Conservation (phyloP, 2,113 vertebrate genomes). For the Pleuronectes platessa region DNA sequence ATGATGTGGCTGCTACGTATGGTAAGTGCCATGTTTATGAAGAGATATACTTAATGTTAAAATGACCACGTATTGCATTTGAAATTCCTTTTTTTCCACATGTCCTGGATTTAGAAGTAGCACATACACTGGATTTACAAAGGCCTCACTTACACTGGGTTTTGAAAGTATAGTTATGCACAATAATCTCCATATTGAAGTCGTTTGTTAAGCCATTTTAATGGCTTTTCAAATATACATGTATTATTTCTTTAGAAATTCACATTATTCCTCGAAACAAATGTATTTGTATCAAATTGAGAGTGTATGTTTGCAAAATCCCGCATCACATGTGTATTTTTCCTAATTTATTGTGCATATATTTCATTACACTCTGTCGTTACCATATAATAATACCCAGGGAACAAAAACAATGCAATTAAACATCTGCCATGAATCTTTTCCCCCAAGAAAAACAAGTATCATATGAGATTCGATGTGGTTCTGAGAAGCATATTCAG, state of each 20-base stretch:
- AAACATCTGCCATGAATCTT: neutral
- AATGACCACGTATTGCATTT: neutral
- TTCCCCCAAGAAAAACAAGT: neutral
- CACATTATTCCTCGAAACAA: neutral
- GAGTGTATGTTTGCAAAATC: conserved; percentile 22
- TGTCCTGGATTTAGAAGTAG: too few species aligned
- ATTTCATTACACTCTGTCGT: neutral
- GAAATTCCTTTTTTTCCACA: neutral
- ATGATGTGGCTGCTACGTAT: conserved; percentile 95
- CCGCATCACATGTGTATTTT: conserved; percentile 41
- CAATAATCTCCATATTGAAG: too few species aligned
- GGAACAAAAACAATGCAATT: conserved; percentile 15
- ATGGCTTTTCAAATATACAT: neutral
- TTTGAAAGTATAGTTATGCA: too few species aligned
- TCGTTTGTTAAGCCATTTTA: too few species aligned
- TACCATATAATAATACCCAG: neutral
- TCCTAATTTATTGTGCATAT: conserved; percentile 4
- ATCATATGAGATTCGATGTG: conserved; percentile 31
- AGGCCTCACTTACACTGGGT: too few species aligned
- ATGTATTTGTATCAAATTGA: neutral
- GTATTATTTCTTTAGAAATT: neutral
- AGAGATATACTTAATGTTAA: neutral
- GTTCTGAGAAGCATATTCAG: conserved; percentile 18
- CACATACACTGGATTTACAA: neutral
- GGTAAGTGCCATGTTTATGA: conserved; percentile 82